Evolutionary conservation across 2,113 vertebrate genomes (phyloP), one percentile per base, ranked within the genome.

Genomic region (Sinocyclocheilus rhinocerous): DNA sequence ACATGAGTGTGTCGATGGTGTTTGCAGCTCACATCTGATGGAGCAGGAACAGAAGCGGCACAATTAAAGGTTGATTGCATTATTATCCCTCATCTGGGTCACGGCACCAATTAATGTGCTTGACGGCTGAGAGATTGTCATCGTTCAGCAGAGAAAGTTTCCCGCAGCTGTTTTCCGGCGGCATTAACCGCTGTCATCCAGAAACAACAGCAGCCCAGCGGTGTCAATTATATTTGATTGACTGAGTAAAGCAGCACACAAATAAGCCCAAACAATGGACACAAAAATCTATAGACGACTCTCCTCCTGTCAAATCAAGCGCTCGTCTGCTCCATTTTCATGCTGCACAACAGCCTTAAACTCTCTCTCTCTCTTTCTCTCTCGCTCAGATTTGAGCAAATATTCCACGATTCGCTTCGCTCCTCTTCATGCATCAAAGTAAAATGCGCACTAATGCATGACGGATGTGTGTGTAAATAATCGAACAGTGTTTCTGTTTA

Each of bases 211-310:
- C 63, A 97, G 97, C 97, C 96, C 98, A 99, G 97, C 93, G 97
- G 96, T 99, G 98, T 99, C 98, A 99, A 99, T 99, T 99, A 99
- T 98, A 99, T 98, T 97, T 99, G 98, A 99, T 99, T 98, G 98
- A 99, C 98, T 98, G 97, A 97, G 97, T 97, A 98, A 97, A 97
- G 97, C 95, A 36, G 93, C 96, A 96, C 97, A 98, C 97, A 98
- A 98, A 98, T 98, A 98, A 96, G 95, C 94, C 94, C 96, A 97
- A 98, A 98, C 96, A 99, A 98, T 98, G 96, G 97, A 99, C 97
- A 98, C 96, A 97, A 98, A 99, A 99, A 99, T 99, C 98, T 96
- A 99, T 99, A 99, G 94, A 96, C 96, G 96, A 97, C 96, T 72
- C 81, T 96, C 95, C 95, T 92, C 96, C 93, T 98, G 97, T 99